These are phyloP conservation scores for Herpetotheres cachinnans DNA, from an alignment of 2,113 vertebrate genomes.

Conservation along the genomic window DNA sequence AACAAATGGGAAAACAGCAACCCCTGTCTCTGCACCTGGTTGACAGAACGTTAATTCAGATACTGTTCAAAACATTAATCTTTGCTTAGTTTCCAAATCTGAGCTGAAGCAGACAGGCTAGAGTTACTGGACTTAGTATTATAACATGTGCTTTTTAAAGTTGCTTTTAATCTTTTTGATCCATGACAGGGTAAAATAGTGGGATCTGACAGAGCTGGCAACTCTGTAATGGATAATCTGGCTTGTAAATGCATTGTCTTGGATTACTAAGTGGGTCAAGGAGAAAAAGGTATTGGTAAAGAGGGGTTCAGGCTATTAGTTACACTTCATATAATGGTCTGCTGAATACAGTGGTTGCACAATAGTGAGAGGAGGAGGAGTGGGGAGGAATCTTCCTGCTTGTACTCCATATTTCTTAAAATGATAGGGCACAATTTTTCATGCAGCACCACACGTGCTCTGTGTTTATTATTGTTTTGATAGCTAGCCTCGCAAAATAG, in stretches of 20 bases:
- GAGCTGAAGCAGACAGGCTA: neutral
- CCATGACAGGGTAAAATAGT: neutral
- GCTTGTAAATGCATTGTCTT: neutral
- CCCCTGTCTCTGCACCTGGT: neutral
- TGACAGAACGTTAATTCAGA: slow-evolving; percentile 13
- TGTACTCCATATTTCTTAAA: neutral
- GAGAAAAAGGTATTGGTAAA: neutral
- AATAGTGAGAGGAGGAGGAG: neutral
- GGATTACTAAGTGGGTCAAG: neutral
- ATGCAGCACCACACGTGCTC: neutral
- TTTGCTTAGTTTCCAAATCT: slow-evolving; percentile 28
- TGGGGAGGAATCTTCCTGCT: neutral
- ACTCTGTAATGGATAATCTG: neutral
- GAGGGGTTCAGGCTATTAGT: neutral
- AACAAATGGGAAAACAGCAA: neutral
- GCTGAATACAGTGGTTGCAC: neutral
- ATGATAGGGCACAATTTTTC: neutral
- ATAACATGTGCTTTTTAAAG: neutral
- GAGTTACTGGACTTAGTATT: neutral
- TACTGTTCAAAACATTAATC: slow-evolving; percentile 1
- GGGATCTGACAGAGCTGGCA: neutral
- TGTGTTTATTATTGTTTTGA: slow-evolving; percentile 27
- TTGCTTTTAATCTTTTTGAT: slow-evolving; percentile 38
- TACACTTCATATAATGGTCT: neutral
- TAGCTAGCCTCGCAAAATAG: neutral